Percentiles rank a stretch among this genome's conserved stretches.
Evolutionary conservation across 2,888 invertebrate genomes (phyloP).

Genomic region (Acrobasis consociella): DNA sequence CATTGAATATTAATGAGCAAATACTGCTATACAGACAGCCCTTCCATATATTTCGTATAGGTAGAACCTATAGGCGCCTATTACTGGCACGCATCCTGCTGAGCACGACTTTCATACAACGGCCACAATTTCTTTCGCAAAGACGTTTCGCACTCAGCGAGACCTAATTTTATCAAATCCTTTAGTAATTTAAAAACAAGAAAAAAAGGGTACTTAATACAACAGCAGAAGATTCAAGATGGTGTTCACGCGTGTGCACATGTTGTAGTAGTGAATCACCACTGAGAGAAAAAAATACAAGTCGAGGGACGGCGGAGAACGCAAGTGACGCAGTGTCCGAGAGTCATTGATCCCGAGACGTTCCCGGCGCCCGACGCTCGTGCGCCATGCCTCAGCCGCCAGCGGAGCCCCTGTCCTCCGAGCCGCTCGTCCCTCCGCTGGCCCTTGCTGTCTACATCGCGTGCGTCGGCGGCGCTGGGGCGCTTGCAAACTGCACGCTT

Average conservation of each 20-base stretch:
- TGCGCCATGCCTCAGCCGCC: conserved; percentile 60
- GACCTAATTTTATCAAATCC: background rate
- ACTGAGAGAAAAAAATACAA: conserved; percentile 63
- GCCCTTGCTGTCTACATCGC: conserved; percentile 59
- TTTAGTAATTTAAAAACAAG: conserved; percentile 2
- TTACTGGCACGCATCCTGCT: conserved; percentile 17
- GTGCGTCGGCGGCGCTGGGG: conserved; percentile 70
- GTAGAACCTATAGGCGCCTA: background rate
- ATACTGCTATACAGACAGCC: conserved; percentile 41
- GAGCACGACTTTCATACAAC: conserved; percentile 34
- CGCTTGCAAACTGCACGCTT: conserved; percentile 70
- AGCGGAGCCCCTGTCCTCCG: conserved; percentile 44
- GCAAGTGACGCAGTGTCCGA: conserved; percentile 66
- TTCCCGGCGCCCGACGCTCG: conserved; percentile 66
- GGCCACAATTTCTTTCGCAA: conserved; percentile 44
- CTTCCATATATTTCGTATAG: conserved; percentile 36
- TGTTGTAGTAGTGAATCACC: conserved; percentile 72
- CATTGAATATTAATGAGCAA: conserved; percentile 67
- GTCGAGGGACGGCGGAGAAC: conserved; percentile 65
- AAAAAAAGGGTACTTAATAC: background rate
- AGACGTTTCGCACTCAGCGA: conserved; percentile 8
- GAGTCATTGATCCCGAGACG: conserved; percentile 79
- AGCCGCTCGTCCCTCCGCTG: conserved; percentile 65
- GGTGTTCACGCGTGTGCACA: conserved; percentile 59
- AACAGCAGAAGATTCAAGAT: conserved; percentile 7